phyloP scores from a whole-genome alignment of 2,797 vertebrate species.

The Malurus splendens region DNA sequence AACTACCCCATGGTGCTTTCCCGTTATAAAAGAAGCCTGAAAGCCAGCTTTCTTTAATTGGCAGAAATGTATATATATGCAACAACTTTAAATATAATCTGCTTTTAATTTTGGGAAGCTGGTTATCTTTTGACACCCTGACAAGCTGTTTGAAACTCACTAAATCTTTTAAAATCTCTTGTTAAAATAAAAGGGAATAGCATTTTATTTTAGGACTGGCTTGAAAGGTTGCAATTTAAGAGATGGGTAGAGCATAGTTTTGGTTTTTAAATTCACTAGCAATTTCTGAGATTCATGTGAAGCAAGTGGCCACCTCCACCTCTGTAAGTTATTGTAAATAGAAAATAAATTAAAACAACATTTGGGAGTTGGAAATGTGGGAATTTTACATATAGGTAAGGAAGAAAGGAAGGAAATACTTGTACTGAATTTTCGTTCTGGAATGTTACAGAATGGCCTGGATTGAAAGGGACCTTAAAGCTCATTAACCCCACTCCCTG shows the following conservation, averaged over 20 bases:
- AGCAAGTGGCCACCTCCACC: background rate
- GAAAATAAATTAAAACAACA: background rate
- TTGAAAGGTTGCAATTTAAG: constrained; percentile 1
- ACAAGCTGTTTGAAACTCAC: constrained; percentile 30
- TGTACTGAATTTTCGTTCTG: background rate
- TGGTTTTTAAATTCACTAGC: background rate
- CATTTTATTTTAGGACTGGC: constrained; percentile 14
- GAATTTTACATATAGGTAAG: background rate
- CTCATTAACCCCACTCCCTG: rapidly evolving
- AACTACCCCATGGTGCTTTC: background rate
- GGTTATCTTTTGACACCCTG: constrained; percentile 41
- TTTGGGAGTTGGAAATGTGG: background rate
- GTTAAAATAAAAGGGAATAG: constrained; percentile 16
- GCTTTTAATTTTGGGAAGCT: constrained; percentile 30
- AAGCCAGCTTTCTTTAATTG: background rate
- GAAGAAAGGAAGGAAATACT: background rate
- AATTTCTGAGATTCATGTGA: background rate
- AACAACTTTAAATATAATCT: constrained; percentile 22
- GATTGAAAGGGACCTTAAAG: background rate
- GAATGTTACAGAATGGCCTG: background rate
- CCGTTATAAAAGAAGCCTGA: background rate
- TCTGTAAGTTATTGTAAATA: background rate
- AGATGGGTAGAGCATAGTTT: background rate
- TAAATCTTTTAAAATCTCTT: background rate
- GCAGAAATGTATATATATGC: background rate